Evolutionary conservation across 2,113 vertebrate genomes (phyloP), one percentile per base, ranked within the genome.

Genomic region (Petrocephalus microphthalmus): DNA sequence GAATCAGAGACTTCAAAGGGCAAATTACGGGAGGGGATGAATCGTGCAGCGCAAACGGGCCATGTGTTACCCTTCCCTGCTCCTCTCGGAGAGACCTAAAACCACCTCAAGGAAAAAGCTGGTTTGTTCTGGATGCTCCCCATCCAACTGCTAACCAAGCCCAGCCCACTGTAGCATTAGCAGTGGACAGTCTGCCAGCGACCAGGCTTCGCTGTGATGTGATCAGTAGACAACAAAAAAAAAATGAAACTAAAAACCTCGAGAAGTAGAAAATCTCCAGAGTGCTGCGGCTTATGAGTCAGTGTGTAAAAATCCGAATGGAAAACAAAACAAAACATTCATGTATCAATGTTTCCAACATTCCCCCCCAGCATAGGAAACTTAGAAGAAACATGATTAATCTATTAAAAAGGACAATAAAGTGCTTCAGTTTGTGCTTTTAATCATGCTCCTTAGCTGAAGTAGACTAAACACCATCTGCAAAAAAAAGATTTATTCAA

Each of bases 271-370:
- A 29, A n/a, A 45, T 84, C 82, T 84, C 82, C 82, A n/a, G n/a
- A 52, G 82, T 84, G n/a, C 22, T 51, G 45, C 52, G 82, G 82
- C 45, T 47, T 84, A 51, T 84, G 82, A 84, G 82, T 84, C 82
- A 84, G 11, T 51, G 47, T 52, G 82, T 47, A 84, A 84, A 84
- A 84, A 29, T 84, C 2, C 22, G 20, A 49, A 84, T n/a, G 49
- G 82, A n/a, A 84, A 84, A n/a, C 82, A 49, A n/a, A 84, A 84
- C 45, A 52, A 84, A 84, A 29, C 82, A 51, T 84, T 84, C 22
- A 51, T 51, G 45, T 84, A 51, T 84, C 82, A 25, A 13, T 49
- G 49, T n/a, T 84, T 45, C 82, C 82, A 84, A 29, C 33, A 42
- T 42, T 42, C 42, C 37, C 33, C n/a, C 8, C 49, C 10, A 13